Percentiles rank a stretch among this genome's conserved stretches.
These are phyloP conservation scores for Enteromius trimaculatus DNA, from an alignment of 2,797 vertebrate species.

Conservation along the genomic window DNA sequence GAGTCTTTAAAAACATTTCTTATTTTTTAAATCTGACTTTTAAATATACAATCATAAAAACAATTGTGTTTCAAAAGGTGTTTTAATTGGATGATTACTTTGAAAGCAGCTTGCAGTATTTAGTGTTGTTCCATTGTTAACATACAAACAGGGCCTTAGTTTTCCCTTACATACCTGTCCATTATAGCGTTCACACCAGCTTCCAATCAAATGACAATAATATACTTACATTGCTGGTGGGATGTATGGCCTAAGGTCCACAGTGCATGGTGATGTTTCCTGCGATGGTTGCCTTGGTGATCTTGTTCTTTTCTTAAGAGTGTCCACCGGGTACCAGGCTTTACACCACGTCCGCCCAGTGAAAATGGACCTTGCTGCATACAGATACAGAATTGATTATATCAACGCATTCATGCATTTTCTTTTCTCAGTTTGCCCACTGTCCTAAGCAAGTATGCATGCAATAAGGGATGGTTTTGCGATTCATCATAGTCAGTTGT, in stretches of 20 bases:
- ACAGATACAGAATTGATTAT: slow-evolving; percentile 36
- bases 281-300: slow-evolving; percentile 47
- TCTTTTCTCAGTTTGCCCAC: slow-evolving; percentile 30
- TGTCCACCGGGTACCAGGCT: slow-evolving; percentile 36
- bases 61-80: no score
- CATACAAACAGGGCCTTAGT: neutral
- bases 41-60: neutral
- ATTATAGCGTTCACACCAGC: neutral
- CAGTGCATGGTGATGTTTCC: slow-evolving; percentile 38
- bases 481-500: slow-evolving; percentile 22
- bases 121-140: neutral
- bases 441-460: slow-evolving; percentile 2
- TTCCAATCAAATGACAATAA: neutral
- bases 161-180: neutral
- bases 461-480: neutral
- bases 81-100: neutral
- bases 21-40: neutral
- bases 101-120: neutral
- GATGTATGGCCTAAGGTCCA: slow-evolving; percentile 13
- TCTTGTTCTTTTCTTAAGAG: slow-evolving; percentile 37
- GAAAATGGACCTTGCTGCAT: slow-evolving; percentile 47
- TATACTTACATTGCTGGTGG: neutral
- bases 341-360: slow-evolving; percentile 40
- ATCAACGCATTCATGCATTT: neutral
- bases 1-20: neutral